Conservation (phyloP, 2,113 vertebrate genomes). For the Rutilus rutilus region DNA sequence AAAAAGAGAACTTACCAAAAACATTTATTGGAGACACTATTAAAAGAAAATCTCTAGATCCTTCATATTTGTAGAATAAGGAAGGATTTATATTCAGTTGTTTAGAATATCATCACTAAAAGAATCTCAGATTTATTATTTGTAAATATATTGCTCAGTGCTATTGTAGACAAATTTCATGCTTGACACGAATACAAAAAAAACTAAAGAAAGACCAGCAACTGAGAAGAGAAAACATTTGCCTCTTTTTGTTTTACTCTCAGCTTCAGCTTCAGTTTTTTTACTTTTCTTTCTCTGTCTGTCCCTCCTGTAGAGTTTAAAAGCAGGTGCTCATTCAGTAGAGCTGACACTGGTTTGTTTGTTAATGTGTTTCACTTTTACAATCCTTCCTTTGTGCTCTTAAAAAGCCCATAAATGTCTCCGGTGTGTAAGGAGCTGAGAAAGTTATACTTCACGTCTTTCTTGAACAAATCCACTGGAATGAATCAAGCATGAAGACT, state of each 20-base stretch:
- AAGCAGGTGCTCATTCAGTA: conserved; percentile 9
- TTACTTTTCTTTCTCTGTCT: neutral
- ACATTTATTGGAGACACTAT: too few relatives aligned
- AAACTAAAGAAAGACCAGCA: neutral
- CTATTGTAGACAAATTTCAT: neutral
- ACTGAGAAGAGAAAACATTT: neutral
- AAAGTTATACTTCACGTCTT: conserved; percentile 10
- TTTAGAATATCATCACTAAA: neutral
- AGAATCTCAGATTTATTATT: neutral
- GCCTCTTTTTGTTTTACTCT: neutral
- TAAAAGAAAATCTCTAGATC: neutral
- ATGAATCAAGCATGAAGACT: conserved; percentile 5
- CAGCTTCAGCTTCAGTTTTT: neutral
- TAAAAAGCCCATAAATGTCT: conserved; percentile 32
- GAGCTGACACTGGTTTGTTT: conserved; percentile 17
- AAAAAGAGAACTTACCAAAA: neutral
- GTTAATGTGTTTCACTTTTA: conserved; percentile 32
- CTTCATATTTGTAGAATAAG: neutral
- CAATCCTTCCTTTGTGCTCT: conserved; percentile 33
- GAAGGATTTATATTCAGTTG: neutral
- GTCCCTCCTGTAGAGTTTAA: conserved; percentile 4
- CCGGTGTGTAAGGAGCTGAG: conserved; percentile 15
- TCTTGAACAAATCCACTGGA: neutral
- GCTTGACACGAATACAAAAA: neutral
- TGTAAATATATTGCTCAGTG: neutral